Percentiles rank a stretch among this genome's conserved stretches.
These are phyloP conservation scores for Macrotus californicus DNA, from an alignment of 2,113 vertebrate species.

Conservation along the genomic window DNA sequence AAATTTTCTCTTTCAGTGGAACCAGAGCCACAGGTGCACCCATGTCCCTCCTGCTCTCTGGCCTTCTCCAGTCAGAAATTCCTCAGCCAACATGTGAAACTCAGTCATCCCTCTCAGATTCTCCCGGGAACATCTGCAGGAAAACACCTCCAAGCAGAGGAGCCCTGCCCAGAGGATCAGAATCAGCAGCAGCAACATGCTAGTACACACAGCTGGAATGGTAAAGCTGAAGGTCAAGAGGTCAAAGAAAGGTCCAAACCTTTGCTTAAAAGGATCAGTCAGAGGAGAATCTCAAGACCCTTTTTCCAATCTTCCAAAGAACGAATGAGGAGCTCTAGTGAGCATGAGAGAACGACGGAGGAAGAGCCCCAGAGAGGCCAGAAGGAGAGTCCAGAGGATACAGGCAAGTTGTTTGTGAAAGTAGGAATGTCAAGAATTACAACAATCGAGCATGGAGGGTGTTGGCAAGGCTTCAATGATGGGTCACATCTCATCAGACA, in stretches of 20 bases:
- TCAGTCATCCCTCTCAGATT: too few species aligned
- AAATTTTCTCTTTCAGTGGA: slow-evolving; percentile 7
- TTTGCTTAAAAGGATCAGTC: neutral
- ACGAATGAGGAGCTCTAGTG: neutral
- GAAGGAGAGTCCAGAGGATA: too few species aligned
- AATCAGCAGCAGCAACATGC: too few species aligned
- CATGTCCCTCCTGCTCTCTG: slow-evolving; percentile 46
- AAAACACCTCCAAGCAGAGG: neutral
- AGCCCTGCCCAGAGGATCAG: too few species aligned
- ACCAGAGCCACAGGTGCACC: too few species aligned
- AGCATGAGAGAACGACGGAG: neutral
- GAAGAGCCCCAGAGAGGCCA: too few species aligned
- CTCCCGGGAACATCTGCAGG: neutral
- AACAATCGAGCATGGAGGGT: too few species aligned
- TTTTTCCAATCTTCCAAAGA: neutral
- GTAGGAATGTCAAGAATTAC: too few species aligned
- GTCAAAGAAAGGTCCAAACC: neutral
- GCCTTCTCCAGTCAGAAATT: slow-evolving; percentile 57
- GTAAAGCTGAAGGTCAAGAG: neutral
- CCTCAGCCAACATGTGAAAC: neutral
- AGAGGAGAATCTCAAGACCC: neutral
- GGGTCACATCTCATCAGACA: too few species aligned
- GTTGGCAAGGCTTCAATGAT: too few species aligned
- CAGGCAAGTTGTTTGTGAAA: too few species aligned
- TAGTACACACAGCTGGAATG: too few species aligned